Conservation (phyloP, 2,113 vertebrate genomes). For the Mandrillus leucophaeus region DNA sequence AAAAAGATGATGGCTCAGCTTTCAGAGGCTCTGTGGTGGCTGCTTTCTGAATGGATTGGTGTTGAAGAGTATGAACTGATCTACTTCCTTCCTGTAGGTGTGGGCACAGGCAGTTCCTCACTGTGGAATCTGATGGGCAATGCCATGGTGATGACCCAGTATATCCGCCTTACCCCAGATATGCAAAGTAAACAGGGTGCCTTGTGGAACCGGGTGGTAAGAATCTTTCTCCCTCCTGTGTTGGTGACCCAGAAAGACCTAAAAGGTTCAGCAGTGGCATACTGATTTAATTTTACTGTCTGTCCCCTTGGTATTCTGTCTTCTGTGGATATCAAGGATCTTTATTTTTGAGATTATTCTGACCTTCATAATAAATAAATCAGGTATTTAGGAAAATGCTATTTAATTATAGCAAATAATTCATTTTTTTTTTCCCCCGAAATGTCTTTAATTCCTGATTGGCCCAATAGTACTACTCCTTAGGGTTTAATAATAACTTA, state of each 20-base stretch:
- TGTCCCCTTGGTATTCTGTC: not conserved
- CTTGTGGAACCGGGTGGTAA: conserved; percentile 96
- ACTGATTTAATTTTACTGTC: not conserved
- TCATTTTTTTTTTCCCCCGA: conserved; percentile 25
- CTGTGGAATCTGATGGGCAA: conserved; percentile 96
- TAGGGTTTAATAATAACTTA: conserved; percentile 22
- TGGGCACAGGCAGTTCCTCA: conserved; percentile 91
- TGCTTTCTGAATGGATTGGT: not conserved
- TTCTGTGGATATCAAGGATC: not conserved
- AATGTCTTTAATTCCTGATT: conserved; percentile 47
- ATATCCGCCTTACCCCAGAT: conserved; percentile 95
- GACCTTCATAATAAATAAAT: conserved; percentile 30
- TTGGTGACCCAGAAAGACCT: conserved; percentile 14
- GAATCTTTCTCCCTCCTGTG: conserved; percentile 69
- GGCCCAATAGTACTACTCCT: not conserved
- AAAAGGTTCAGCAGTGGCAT: not conserved
- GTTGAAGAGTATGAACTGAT: conserved; percentile 15
- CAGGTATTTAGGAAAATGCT: not conserved
- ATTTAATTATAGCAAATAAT: conserved; percentile 15
- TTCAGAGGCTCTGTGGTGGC: not conserved
- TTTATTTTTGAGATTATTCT: conserved; percentile 30
- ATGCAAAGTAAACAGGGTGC: conserved; percentile 96
- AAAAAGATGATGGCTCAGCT: not conserved
- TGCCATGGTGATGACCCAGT: conserved; percentile 95
- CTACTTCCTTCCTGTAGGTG: conserved; percentile 82